Evolutionary conservation across 2,797 vertebrate genomes (phyloP).

Genomic region (Sebastes itinus): DNA sequence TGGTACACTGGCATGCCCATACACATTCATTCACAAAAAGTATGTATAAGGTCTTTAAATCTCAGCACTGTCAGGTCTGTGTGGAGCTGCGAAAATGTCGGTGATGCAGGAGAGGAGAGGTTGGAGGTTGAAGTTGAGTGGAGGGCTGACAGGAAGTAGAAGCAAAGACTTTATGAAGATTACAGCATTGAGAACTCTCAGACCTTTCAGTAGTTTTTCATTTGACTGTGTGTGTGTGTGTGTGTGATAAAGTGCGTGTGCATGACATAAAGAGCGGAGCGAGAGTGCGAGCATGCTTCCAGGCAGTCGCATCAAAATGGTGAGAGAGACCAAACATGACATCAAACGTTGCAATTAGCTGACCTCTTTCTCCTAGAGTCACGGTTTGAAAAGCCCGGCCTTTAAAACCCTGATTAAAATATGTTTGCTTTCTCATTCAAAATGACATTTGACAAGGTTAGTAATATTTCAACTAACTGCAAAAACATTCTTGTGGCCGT

Average conservation of each 20-base stretch:
- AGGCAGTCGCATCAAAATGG: conserved; percentile 75
- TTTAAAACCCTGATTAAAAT: conserved; percentile 79
- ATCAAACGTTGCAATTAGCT: conserved; percentile 80
- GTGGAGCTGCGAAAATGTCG: conserved; percentile 85
- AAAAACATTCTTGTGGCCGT: conserved; percentile 82
- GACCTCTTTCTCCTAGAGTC: conserved; percentile 76
- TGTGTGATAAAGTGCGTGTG: conserved; percentile 38
- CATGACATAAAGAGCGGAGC: conserved; percentile 5
- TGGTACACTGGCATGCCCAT: neutral
- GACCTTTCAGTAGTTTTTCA: conserved; percentile 84
- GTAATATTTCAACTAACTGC: conserved; percentile 84
- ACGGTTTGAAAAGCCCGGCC: conserved; percentile 65
- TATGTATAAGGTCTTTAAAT: conserved; percentile 14
- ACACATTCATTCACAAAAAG: conserved; percentile 27
- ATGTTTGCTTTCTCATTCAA: conserved; percentile 80
- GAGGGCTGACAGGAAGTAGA: conserved; percentile 89
- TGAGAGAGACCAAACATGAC: conserved; percentile 81
- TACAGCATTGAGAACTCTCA: conserved; percentile 86
- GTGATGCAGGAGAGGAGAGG: conserved; percentile 88
- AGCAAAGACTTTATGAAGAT: conserved; percentile 87
- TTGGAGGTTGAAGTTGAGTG: conserved; percentile 94
- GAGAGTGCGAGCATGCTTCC: conserved; percentile 70
- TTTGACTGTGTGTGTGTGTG: conserved; percentile 38
- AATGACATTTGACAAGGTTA: conserved; percentile 83
- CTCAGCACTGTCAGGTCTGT: conserved; percentile 80